Percentiles rank a stretch among this genome's conserved stretches.
Evolutionary conservation across 1,140 invertebrate genomes (phyloP).

Genomic region (Sesamia nonagrioides): DNA sequence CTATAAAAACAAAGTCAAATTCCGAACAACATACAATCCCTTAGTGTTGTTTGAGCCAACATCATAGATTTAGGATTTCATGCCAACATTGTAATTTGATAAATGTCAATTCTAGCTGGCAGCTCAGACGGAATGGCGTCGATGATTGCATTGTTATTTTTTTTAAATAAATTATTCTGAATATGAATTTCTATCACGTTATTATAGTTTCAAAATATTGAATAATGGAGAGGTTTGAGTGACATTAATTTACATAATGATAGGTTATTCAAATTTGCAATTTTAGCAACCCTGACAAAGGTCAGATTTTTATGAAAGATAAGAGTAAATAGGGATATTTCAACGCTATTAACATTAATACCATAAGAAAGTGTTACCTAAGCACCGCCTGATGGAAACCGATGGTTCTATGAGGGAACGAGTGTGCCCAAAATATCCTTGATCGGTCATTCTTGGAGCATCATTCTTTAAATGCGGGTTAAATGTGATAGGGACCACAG

Average conservation of each 20-base stretch:
- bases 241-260: background rate
- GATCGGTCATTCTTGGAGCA: too few relatives aligned
- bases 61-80: too few relatives aligned
- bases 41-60: background rate
- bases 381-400: too few relatives aligned
- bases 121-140: conserved; percentile 44
- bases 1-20: conserved; percentile 29
- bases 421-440: too few relatives aligned
- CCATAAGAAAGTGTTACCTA: too few relatives aligned
- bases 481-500: too few relatives aligned
- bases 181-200: conserved; percentile 30
- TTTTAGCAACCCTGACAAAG: background rate
- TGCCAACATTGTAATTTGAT: too few relatives aligned
- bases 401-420: too few relatives aligned
- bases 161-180: conserved; percentile 22
- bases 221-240: conserved; percentile 18
- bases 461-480: too few relatives aligned
- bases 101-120: background rate
- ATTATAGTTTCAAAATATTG: conserved; percentile 40
- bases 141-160: conserved; percentile 18
- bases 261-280: conserved; percentile 22
- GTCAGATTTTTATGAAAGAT: background rate
- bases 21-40: conserved; percentile 10
- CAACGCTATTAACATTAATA: too few relatives aligned
- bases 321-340: background rate